Evolutionary conservation across 2,797 vertebrate genomes (phyloP).

Genomic region (Tapirus indicus): DNA sequence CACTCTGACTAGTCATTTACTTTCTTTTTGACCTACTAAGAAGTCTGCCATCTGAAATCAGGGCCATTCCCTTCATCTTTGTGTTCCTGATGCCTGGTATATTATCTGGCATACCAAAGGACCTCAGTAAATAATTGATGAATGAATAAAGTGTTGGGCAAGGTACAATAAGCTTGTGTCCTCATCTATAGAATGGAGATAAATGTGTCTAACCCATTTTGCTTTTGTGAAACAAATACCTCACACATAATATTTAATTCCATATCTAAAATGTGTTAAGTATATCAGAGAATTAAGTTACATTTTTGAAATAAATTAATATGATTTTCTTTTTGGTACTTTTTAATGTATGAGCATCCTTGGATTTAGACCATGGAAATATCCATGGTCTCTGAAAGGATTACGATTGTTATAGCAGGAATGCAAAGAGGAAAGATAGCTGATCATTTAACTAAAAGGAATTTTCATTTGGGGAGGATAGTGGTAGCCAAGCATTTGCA

Average conservation of each 20-base stretch:
- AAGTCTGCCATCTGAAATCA: background rate
- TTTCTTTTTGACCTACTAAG: background rate
- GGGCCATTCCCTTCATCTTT: background rate
- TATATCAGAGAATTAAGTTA: background rate
- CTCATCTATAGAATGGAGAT: background rate
- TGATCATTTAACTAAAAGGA: background rate
- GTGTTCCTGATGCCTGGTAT: background rate
- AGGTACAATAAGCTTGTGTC: background rate
- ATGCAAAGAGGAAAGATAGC: background rate
- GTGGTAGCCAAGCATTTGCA: background rate
- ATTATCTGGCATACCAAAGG: background rate
- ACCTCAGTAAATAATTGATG: background rate
- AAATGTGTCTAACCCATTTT: background rate
- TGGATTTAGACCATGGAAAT: background rate
- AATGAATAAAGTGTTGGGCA: conserved; percentile 11
- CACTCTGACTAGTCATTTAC: background rate
- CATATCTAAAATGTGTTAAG: background rate
- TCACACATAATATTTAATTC: background rate
- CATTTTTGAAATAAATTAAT: background rate
- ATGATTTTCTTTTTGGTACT: background rate
- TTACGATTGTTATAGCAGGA: background rate
- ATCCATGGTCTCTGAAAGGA: background rate
- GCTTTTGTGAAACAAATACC: background rate
- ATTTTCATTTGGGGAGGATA: background rate
- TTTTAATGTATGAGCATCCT: background rate